A percentile compares a stretch with the other conserved stretches of the same genome.
Evolutionary conservation across 2,113 vertebrate species (phyloP).

Genomic region (Thamnophis sirtalis): DNA sequence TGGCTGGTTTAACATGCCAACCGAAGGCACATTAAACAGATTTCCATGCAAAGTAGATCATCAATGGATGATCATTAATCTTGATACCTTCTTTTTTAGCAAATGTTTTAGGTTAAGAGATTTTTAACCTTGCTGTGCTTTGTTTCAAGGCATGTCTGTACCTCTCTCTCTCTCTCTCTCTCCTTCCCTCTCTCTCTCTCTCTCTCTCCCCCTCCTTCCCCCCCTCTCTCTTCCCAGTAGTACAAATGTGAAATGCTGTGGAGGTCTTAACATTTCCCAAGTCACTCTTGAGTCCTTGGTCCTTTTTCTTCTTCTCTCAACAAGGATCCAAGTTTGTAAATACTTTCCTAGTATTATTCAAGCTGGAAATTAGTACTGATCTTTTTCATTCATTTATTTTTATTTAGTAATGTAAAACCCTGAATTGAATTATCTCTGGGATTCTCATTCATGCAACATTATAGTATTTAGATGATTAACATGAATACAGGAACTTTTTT

Average conservation of each 20-base stretch:
- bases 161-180: neutral
- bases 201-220: too few relatives aligned
- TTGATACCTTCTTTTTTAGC: neutral
- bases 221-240: neutral
- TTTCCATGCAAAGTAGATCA: conserved; percentile 23
- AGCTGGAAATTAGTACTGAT: neutral
- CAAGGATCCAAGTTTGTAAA: neutral
- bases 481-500: neutral
- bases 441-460: neutral
- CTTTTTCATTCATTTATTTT: neutral
- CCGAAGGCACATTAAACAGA: conserved; percentile 27
- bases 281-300: neutral
- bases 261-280: neutral
- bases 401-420: neutral
- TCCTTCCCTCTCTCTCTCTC: too few relatives aligned
- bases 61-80: neutral
- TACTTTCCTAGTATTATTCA: neutral
- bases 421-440: neutral
- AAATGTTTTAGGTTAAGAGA: neutral
- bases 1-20: conserved; percentile 48
- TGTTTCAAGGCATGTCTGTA: neutral
- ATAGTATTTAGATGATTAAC: neutral
- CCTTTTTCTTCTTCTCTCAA: neutral
- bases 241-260: neutral
- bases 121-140: neutral